Conservation (phyloP, 64 coral and sea anemone genomes). For the Platygyra sinensis region DNA sequence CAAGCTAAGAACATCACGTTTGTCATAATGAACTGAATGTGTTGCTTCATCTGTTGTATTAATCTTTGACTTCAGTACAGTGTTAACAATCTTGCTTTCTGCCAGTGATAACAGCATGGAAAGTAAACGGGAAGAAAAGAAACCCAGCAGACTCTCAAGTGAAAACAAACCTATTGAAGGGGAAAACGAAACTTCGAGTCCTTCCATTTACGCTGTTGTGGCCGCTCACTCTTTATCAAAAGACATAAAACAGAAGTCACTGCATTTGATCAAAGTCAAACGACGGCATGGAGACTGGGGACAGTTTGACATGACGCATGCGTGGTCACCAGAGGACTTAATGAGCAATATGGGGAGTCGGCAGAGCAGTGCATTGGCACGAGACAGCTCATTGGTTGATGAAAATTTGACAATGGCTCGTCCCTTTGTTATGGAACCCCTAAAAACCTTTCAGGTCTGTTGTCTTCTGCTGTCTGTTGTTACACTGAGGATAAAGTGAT, state of each 20-base stretch:
- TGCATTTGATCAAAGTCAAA: constrained; percentile 67
- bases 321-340: constrained; percentile 79
- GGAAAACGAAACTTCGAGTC: not conserved
- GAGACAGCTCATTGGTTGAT: constrained; percentile 45
- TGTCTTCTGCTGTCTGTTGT: too few relatives aligned
- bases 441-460: constrained; percentile 55
- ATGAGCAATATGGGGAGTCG: constrained; percentile 38
- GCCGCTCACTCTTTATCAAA: constrained; percentile 71
- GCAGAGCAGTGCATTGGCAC: constrained; percentile 14
- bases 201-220: constrained; percentile 64
- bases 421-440: constrained; percentile 56
- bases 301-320: constrained; percentile 79
- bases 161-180: constrained; percentile 25
- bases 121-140: not conserved
- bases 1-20: too few relatives aligned
- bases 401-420: constrained; percentile 41
- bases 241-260: constrained; percentile 70
- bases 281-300: constrained; percentile 88
- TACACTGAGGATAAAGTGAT: too few relatives aligned
- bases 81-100: not conserved
- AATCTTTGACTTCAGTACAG: not conserved
- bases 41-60: not conserved
- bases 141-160: constrained; percentile 12
- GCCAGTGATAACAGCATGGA: not conserved
- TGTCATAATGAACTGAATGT: too few relatives aligned